Evolutionary conservation across 2,113 vertebrate genomes (phyloP).

Genomic region (Limnothrissa miodon): DNA sequence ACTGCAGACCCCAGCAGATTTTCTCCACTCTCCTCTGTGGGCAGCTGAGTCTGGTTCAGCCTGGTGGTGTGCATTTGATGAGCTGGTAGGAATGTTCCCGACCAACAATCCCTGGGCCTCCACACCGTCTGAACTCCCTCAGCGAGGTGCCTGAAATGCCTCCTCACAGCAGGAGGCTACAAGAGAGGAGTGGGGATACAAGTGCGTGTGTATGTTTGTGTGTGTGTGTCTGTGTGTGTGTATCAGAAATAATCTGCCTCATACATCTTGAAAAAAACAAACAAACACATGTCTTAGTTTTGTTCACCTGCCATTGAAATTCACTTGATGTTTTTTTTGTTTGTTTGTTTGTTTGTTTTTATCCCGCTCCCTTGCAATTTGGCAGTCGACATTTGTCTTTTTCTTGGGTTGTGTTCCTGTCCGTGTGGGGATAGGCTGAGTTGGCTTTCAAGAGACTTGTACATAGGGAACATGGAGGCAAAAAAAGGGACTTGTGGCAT

Average conservation of each 20-base stretch:
- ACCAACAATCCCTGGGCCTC: background rate
- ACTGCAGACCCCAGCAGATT: background rate
- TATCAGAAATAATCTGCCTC: conserved; percentile 33
- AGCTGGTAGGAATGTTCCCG: background rate
- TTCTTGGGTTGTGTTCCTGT: conserved; percentile 24
- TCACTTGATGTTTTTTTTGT: conserved; percentile 33
- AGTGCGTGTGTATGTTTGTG: background rate
- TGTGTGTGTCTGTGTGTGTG: background rate
- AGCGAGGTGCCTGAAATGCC: background rate
- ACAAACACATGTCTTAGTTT: conserved; percentile 31
- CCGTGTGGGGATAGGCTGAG: conserved; percentile 35
- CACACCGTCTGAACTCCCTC: conserved; percentile 2
- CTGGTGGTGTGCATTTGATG: background rate
- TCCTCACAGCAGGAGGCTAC: background rate
- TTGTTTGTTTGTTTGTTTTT: conserved; percentile 36
- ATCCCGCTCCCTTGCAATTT: conserved; percentile 58
- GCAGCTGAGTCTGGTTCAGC: background rate
- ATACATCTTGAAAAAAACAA: conserved; percentile 28
- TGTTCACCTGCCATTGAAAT: conserved; percentile 51
- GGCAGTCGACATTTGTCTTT: conserved; percentile 53
- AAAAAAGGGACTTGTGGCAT: conserved; percentile 53
- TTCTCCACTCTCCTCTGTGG: background rate
- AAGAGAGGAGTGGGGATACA: background rate
- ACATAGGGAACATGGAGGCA: conserved; percentile 43
- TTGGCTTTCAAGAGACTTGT: conserved; percentile 34